Conservation (phyloP, 2,888 invertebrate genomes). For the Hemicrepidius hirtus region DNA sequence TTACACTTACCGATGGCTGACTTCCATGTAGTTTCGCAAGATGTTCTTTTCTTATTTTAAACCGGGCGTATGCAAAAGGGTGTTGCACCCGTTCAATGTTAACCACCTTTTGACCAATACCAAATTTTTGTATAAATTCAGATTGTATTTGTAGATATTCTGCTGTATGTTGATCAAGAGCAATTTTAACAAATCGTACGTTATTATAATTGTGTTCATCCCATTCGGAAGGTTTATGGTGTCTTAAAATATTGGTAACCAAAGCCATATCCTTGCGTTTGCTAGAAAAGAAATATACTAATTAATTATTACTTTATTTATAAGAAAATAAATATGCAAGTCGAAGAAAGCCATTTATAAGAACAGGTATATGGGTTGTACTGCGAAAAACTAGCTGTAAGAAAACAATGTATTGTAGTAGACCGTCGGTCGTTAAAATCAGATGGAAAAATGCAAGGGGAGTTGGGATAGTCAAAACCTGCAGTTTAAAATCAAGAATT, state of each 20-base stretch:
- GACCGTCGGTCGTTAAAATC: too few relatives aligned
- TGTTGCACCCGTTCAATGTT: constrained; percentile 51
- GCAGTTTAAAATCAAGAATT: too few relatives aligned
- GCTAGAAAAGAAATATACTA: too few relatives aligned
- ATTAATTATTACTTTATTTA: too few relatives aligned
- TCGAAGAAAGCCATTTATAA: too few relatives aligned
- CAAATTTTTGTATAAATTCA: constrained; percentile 4
- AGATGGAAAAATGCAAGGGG: too few relatives aligned
- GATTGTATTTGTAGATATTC: neutral
- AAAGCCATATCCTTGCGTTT: neutral
- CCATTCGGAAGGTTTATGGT: constrained; percentile 9
- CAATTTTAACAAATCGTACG: constrained; percentile 6
- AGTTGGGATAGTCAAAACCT: too few relatives aligned
- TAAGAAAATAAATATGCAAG: too few relatives aligned
- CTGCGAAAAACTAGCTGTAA: too few relatives aligned
- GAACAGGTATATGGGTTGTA: too few relatives aligned
- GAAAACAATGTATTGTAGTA: too few relatives aligned
- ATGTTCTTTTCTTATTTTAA: constrained; percentile 3
- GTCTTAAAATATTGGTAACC: neutral
- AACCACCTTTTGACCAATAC: neutral
- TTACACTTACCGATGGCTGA: neutral
- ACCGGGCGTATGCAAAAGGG: constrained; percentile 50
- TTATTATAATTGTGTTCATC: neutral
- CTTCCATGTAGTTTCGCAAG: neutral
- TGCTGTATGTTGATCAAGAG: neutral